phyloP scores from a whole-genome alignment of 2,797 vertebrate species.

The Prionace glauca region DNA sequence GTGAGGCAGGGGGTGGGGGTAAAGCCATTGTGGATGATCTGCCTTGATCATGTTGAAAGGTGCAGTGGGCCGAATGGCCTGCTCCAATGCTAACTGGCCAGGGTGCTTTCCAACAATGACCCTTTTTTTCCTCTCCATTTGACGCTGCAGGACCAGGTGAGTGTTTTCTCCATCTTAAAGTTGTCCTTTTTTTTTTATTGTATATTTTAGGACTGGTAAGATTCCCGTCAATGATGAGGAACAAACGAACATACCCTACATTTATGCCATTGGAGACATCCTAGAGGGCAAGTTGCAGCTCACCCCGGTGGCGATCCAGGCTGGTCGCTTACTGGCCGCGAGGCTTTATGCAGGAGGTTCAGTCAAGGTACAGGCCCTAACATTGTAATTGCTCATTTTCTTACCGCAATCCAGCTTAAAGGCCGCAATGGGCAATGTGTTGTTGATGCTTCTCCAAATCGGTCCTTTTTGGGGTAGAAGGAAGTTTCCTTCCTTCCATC shows the following conservation, averaged over 20 bases:
- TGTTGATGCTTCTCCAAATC: background rate
- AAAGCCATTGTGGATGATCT: no score
- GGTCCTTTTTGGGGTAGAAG: background rate
- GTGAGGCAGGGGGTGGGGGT: no score
- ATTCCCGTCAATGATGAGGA: constrained; percentile 69
- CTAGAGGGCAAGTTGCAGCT: constrained; percentile 64
- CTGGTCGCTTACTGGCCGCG: constrained; percentile 61
- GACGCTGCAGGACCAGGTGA: no score
- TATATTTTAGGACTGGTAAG: constrained; percentile 60
- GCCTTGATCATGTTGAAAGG: no score
- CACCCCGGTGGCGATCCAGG: constrained; percentile 69
- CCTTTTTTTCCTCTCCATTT: no score
- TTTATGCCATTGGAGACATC: constrained; percentile 70
- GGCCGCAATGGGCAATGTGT: no score
- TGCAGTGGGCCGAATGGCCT: no score
- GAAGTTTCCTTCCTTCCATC: no score
- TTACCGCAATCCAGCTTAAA: background rate
- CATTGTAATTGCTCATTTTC: background rate
- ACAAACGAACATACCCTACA: constrained; percentile 64
- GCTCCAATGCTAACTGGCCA: no score
- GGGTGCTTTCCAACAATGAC: no score
- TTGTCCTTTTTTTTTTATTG: background rate
- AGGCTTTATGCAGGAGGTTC: constrained; percentile 60
- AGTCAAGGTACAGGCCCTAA: constrained; percentile 53
- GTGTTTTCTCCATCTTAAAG: background rate